phyloP scores from a whole-genome alignment of 1,140 invertebrate species.

The Leptopilina clavipes region DNA sequence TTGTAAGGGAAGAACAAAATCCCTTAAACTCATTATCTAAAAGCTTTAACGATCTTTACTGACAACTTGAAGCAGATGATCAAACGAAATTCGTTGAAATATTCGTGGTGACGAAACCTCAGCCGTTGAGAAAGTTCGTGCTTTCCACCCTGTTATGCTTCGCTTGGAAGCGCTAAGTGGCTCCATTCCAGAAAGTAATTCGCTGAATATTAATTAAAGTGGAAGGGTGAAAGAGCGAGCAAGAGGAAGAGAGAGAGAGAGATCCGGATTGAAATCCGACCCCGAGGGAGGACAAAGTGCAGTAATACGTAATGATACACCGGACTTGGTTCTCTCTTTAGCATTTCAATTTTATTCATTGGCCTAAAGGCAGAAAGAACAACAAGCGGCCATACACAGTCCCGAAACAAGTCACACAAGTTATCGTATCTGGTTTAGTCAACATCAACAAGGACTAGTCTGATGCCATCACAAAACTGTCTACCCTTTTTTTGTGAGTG shows the following conservation, averaged over 20 bases:
- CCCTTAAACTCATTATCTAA: conserved; percentile 20
- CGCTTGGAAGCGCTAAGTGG: conserved; percentile 54
- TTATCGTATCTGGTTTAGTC: conserved; percentile 23
- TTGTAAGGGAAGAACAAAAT: not conserved
- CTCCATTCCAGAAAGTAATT: conserved; percentile 59
- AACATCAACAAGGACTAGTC: conserved; percentile 27
- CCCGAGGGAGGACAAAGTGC: conserved; percentile 33
- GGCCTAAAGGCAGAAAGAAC: conserved; percentile 42
- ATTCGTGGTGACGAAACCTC: conserved; percentile 37
- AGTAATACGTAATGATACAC: conserved; percentile 32
- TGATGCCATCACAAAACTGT: conserved; percentile 28
- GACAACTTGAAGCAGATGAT: conserved; percentile 30
- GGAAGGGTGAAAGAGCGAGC: conserved; percentile 42
- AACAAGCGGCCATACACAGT: conserved; percentile 37
- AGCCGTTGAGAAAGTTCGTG: conserved; percentile 36
- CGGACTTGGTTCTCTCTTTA: conserved; percentile 48
- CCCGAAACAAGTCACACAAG: not conserved
- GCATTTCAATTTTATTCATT: conserved; percentile 63
- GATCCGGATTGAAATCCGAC: conserved; percentile 34
- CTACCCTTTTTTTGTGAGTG: conserved; percentile 31
- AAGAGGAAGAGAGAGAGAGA: not conserved
- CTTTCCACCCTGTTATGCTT: conserved; percentile 35
- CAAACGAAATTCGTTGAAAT: conserved; percentile 38
- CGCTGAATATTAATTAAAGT: conserved; percentile 61
- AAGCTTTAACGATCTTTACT: not conserved